A percentile compares a stretch with the other conserved stretches of the same genome.
phyloP scores from a whole-genome alignment of 2,888 invertebrate genomes.

The Heliconius cydno region DNA sequence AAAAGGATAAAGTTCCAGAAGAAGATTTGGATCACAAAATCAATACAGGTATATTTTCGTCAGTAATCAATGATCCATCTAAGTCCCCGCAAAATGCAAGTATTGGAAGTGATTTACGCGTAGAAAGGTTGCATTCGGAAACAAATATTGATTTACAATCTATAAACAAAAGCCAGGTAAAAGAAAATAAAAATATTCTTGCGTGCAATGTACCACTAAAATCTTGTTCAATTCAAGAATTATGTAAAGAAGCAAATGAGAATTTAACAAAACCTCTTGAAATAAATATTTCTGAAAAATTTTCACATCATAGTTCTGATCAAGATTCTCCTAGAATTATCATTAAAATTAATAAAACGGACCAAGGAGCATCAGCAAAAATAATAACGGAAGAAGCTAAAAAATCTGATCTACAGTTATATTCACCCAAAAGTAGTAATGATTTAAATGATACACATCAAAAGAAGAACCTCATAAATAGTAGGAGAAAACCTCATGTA shows the following conservation, averaged over 20 bases:
- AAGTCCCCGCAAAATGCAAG: slow-evolving; percentile 40
- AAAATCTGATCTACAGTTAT: slow-evolving; percentile 58
- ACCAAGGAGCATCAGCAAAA: slow-evolving; percentile 79
- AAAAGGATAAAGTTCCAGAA: slow-evolving; percentile 62
- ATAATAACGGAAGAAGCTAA: slow-evolving; percentile 75
- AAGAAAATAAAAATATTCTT: slow-evolving; percentile 44
- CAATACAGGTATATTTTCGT: slow-evolving; percentile 54
- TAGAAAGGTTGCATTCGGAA: slow-evolving; percentile 40
- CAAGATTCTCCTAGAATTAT: slow-evolving; percentile 84
- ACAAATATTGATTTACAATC: slow-evolving; percentile 28
- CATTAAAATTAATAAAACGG: slow-evolving; percentile 86
- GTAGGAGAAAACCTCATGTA: slow-evolving; percentile 62
- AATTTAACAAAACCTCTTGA: slow-evolving; percentile 76
- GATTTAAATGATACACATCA: slow-evolving; percentile 60
- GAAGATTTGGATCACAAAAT: slow-evolving; percentile 54
- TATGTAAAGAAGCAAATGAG: slow-evolving; percentile 62
- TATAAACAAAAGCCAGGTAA: slow-evolving; percentile 50
- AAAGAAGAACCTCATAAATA: slow-evolving; percentile 61
- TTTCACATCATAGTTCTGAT: slow-evolving; percentile 69
- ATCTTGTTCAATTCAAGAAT: slow-evolving; percentile 58
- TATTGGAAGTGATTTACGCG: slow-evolving; percentile 37
- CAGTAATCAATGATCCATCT: slow-evolving; percentile 34
- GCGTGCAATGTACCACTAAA: slow-evolving; percentile 49
- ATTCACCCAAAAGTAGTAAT: slow-evolving; percentile 61
- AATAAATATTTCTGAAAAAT: slow-evolving; percentile 73